These are phyloP conservation scores for Petrolisthes cinctipes DNA, from an alignment of 2,888 invertebrate genomes.

Conservation along the genomic window DNA sequence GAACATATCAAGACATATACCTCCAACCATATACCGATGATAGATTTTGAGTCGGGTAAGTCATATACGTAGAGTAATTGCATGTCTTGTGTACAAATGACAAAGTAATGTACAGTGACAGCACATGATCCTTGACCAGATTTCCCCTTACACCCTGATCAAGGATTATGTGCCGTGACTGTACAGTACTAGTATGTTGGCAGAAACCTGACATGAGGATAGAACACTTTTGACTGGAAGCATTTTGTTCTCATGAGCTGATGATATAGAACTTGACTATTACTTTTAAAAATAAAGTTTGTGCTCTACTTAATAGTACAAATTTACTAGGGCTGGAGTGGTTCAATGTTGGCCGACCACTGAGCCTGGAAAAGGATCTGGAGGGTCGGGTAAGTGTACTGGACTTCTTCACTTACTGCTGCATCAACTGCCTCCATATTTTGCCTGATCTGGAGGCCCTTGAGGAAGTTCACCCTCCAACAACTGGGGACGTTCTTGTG, in stretches of 20 bases:
- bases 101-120: not conserved
- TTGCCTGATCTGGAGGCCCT: slow-evolving; percentile 85
- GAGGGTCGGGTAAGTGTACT: slow-evolving; percentile 82
- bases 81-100: not conserved
- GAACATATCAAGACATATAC: slow-evolving; percentile 39
- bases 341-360: slow-evolving; percentile 79
- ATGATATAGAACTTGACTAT: not conserved
- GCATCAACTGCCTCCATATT: slow-evolving; percentile 95
- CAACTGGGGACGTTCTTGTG: slow-evolving; percentile 84
- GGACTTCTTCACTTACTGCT: slow-evolving; percentile 97
- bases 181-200: too few relatives aligned
- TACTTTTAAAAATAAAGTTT: not conserved
- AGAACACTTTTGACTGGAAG: too few relatives aligned
- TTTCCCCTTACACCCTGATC: too few relatives aligned
- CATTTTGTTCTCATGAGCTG: not conserved
- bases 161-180: too few relatives aligned
- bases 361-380: slow-evolving; percentile 76
- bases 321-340: slow-evolving; percentile 73
- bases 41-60: slow-evolving; percentile 58
- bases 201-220: too few relatives aligned
- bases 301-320: not conserved
- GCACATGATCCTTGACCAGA: too few relatives aligned
- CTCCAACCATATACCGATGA: slow-evolving; percentile 40
- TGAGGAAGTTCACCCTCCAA: slow-evolving; percentile 79
- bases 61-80: not conserved